A percentile compares a stretch with the other conserved stretches of the same genome.
Evolutionary conservation across 2,797 vertebrate species (phyloP).

Genomic region (Acanthurus tractus): DNA sequence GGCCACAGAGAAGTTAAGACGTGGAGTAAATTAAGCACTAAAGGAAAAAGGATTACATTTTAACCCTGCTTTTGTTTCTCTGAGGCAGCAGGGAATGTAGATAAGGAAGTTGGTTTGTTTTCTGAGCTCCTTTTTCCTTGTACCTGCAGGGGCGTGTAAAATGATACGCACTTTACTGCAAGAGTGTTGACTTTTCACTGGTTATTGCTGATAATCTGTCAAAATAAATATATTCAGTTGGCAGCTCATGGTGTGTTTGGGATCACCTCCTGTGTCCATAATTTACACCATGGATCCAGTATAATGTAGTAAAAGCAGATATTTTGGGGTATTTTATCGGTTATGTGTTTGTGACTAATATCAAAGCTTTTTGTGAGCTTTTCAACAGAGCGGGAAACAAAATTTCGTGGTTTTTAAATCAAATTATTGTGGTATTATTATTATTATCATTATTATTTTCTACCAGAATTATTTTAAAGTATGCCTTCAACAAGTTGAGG

Average conservation of each 20-base stretch:
- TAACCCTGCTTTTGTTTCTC: not conserved
- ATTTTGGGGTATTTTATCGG: no score
- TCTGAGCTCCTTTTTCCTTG: not conserved
- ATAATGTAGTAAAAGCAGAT: not conserved
- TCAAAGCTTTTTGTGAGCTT: no score
- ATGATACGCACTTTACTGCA: not conserved
- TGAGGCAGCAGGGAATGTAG: not conserved
- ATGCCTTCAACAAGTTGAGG: not conserved
- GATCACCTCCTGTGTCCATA: not conserved
- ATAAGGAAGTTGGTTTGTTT: slow-evolving; percentile 34
- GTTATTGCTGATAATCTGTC: not conserved
- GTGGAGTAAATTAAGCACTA: not conserved
- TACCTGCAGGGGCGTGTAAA: slow-evolving; percentile 23
- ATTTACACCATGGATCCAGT: not conserved
- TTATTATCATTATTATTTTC: not conserved
- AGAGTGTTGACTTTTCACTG: not conserved
- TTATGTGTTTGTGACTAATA: not conserved
- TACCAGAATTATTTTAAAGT: not conserved
- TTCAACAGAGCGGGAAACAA: no score
- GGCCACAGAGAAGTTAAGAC: not conserved
- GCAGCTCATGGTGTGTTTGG: not conserved
- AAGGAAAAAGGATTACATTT: slow-evolving; percentile 5
- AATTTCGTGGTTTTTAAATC: no score
- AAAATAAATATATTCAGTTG: not conserved
- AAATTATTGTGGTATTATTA: no score